Percentiles rank a stretch among this genome's conserved stretches.
Conservation (phyloP, 2,797 vertebrate species). For the Nannoperca obscura region DNA sequence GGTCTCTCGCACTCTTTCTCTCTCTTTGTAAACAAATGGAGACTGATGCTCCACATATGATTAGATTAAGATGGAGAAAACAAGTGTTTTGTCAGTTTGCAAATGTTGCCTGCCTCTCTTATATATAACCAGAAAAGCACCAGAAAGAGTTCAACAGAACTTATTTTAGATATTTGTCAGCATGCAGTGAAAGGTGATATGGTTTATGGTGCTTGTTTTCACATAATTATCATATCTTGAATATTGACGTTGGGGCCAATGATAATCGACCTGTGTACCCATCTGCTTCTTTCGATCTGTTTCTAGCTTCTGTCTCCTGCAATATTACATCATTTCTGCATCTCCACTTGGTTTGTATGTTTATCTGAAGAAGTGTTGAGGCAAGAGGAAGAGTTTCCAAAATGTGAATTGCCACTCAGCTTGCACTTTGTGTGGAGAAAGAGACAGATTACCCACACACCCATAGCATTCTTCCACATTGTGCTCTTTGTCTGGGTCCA, state of each 20-base stretch:
- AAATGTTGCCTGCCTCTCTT: background rate
- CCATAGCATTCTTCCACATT: constrained; percentile 17
- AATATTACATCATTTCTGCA: constrained; percentile 42
- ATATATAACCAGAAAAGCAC: constrained; percentile 10
- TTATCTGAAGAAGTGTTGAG: constrained; percentile 14
- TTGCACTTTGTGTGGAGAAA: constrained; percentile 24
- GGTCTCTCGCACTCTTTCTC: background rate
- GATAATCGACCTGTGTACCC: background rate
- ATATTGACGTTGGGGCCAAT: constrained; percentile 7
- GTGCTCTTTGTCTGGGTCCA: constrained; percentile 38
- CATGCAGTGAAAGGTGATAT: background rate
- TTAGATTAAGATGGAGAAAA: constrained; percentile 29
- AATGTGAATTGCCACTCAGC: constrained; percentile 35
- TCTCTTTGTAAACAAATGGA: constrained; percentile 23
- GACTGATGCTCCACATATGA: constrained; percentile 30
- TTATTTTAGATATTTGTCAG: background rate
- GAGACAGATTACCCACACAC: constrained; percentile 27
- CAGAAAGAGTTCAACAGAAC: background rate
- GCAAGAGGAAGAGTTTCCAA: constrained; percentile 21
- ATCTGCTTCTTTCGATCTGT: background rate
- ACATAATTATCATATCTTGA: constrained; percentile 18
- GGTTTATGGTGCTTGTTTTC: constrained; percentile 4
- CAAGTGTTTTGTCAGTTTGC: constrained; percentile 5
- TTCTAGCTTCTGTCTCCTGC: constrained; percentile 9
- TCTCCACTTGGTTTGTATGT: constrained; percentile 21